These are phyloP conservation scores for Pentamera pediparva DNA, from an alignment of 53 echinoderm and acorn worm genomes.

Conservation along the genomic window DNA sequence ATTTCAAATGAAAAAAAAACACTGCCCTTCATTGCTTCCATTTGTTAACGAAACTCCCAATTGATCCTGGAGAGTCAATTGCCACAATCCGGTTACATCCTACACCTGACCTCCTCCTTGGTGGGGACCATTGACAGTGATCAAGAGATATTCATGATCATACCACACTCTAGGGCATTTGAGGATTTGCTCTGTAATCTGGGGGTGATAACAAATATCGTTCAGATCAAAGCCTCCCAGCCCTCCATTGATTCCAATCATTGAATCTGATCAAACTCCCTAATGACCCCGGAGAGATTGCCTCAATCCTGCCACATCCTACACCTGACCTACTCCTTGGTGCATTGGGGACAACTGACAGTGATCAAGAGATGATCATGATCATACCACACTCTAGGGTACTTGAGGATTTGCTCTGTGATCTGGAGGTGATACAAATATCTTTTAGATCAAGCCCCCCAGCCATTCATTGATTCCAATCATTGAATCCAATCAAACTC, in stretches of 20 bases:
- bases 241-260: too few relatives aligned
- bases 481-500: too few relatives aligned
- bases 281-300: too few relatives aligned
- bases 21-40: too few relatives aligned
- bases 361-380: constrained; percentile 81
- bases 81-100: constrained; percentile 93
- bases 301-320: constrained; percentile 96
- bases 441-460: too few relatives aligned
- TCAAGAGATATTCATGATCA: constrained; percentile 79
- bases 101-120: constrained; percentile 90
- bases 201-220: too few relatives aligned
- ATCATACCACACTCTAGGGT: constrained; percentile 83
- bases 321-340: constrained; percentile 91
- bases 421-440: constrained; percentile 95
- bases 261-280: too few relatives aligned
- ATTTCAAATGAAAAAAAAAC: too few relatives aligned
- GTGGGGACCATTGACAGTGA: constrained; percentile 98
- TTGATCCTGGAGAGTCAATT: too few relatives aligned
- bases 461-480: too few relatives aligned
- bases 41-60: too few relatives aligned
- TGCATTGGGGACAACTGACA: constrained; percentile 95
- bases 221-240: too few relatives aligned
- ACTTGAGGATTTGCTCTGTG: constrained; percentile 92
- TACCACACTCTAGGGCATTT: constrained; percentile 83
- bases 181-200: constrained; percentile 91